These are phyloP conservation scores for Phaethon lepturus DNA, from an alignment of 2,113 vertebrate species.

Conservation along the genomic window DNA sequence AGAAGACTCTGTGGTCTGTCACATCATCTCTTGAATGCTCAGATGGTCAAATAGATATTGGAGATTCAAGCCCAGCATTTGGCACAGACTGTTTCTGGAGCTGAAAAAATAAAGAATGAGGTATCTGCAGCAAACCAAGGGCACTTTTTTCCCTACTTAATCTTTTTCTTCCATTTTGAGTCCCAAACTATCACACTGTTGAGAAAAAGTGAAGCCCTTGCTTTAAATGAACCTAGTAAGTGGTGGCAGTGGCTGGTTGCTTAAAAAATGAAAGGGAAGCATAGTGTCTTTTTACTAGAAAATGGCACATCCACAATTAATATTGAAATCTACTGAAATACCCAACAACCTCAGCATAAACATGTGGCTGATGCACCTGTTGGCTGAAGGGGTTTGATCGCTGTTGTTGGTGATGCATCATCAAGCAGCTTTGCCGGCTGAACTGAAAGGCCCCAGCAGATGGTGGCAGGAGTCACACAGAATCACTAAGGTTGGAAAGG, in stretches of 20 bases:
- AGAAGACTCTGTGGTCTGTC: background rate
- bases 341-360: background rate
- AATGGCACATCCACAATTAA: background rate
- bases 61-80: background rate
- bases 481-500: too few species aligned
- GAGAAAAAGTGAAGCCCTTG: background rate
- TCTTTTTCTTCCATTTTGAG: background rate
- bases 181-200: background rate
- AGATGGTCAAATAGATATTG: background rate
- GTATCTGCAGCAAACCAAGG: background rate
- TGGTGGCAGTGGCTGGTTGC: background rate
- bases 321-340: background rate
- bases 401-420: too few species aligned
- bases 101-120: background rate
- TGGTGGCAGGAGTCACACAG: background rate
- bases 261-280: background rate
- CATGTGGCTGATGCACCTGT: rapidly evolving
- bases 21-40: background rate
- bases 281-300: background rate
- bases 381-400: background rate
- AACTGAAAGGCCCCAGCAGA: background rate
- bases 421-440: background rate
- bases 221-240: background rate
- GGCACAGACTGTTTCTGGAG: background rate
- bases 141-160: background rate